Evolutionary conservation across 2,888 invertebrate genomes (phyloP).

Genomic region (Liodrosophila aerea): DNA sequence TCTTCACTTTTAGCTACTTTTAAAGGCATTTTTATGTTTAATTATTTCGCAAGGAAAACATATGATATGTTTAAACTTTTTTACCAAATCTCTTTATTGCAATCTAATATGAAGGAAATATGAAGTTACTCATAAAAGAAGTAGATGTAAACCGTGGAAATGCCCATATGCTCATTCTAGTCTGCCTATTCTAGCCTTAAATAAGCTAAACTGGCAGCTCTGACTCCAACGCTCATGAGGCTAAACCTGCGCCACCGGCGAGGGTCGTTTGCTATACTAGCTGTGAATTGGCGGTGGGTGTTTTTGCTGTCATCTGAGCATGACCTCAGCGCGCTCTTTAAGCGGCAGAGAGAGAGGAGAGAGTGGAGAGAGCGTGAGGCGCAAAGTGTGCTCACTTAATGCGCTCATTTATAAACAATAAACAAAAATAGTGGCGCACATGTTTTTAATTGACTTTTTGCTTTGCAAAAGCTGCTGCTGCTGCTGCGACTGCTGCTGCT

Average conservation of each 20-base stretch:
- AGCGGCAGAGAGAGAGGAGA: constrained; percentile 13
- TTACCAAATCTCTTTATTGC: constrained; percentile 8
- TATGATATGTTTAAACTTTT: too few relatives aligned
- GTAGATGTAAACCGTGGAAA: too few relatives aligned
- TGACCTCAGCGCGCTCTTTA: constrained; percentile 57
- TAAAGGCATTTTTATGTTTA: too few relatives aligned
- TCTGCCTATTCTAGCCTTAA: too few relatives aligned
- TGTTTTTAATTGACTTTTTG: constrained; percentile 73
- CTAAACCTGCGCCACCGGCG: constrained; percentile 64
- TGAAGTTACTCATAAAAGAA: too few relatives aligned
- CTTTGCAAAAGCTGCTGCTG: constrained; percentile 49
- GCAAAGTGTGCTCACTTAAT: constrained; percentile 22
- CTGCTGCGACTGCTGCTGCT: too few relatives aligned
- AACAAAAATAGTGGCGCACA: constrained; percentile 74
- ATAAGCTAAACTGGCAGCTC: too few relatives aligned
- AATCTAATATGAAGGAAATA: too few relatives aligned
- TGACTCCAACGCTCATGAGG: constrained; percentile 12
- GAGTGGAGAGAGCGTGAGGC: constrained; percentile 6
- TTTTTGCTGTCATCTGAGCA: constrained; percentile 17
- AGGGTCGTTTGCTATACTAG: constrained; percentile 48
- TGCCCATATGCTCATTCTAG: too few relatives aligned
- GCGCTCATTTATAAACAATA: constrained; percentile 77
- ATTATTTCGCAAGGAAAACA: too few relatives aligned
- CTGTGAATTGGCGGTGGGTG: constrained; percentile 45
- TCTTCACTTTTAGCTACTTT: too few relatives aligned